A percentile compares a stretch with the other conserved stretches of the same genome.
Conservation (phyloP, 2,797 vertebrate genomes). For the Pachyuromys duprasi region DNA sequence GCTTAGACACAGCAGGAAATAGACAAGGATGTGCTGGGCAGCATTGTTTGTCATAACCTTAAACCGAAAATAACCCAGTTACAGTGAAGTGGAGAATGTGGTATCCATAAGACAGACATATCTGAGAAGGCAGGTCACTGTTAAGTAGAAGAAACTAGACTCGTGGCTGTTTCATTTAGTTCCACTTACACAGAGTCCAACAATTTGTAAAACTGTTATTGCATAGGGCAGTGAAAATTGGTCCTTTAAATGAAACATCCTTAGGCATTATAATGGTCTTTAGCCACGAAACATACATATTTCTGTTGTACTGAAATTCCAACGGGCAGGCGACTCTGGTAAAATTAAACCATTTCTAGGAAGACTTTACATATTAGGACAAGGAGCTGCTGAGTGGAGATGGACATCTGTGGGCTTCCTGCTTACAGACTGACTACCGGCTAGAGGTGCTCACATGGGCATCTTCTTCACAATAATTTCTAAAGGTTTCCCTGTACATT, state of each 20-base stretch:
- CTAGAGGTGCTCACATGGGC: not conserved
- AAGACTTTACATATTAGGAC: not conserved
- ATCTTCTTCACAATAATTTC: not conserved
- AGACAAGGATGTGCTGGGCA: not conserved
- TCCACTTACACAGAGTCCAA: not conserved
- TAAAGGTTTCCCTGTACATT: not conserved
- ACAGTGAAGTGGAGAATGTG: not conserved
- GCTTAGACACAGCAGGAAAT: not conserved
- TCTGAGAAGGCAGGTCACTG: not conserved
- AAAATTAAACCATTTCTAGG: not conserved
- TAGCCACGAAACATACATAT: not conserved
- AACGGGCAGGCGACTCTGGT: too few species aligned
- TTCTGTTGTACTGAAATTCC: not conserved
- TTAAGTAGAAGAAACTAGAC: constrained; percentile 3
- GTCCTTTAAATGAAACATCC: not conserved
- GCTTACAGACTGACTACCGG: not conserved
- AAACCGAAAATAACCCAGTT: not conserved
- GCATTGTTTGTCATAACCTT: not conserved
- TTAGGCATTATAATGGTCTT: not conserved
- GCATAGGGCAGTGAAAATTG: not conserved
- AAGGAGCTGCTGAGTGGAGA: not conserved
- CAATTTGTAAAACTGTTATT: not conserved
- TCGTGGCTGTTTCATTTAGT: not conserved
- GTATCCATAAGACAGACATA: not conserved
- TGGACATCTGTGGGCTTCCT: not conserved